Evolutionary conservation across 2,113 vertebrate species (phyloP), one percentile per base, ranked within the genome.

Genomic region (Trematomus loennbergii): DNA sequence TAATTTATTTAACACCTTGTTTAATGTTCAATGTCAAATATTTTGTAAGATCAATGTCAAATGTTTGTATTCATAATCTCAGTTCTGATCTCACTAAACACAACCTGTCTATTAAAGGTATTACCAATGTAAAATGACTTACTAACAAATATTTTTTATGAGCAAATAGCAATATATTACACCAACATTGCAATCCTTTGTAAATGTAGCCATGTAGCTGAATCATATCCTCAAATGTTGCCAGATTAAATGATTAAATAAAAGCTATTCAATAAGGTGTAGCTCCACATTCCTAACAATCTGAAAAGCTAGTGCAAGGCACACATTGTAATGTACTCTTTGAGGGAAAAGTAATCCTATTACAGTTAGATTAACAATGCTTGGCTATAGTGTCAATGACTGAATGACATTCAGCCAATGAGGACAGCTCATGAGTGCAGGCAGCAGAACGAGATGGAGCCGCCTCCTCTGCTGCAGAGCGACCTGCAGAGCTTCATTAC

Each of bases 401-500:
- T 36, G 8, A 33, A 66, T n/a, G 25, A 36, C 9, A 15, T 49
- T 36, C 1, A 0, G 43, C 43, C n/a, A 59, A 29, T 36, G 15
- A 48, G 48, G 22, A 25, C 22, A n/a, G 57, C 33, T 17, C 25
- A 72, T 71, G 15, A 8, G 4, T 16, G 16, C 5, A 33, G 36
- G 53, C 59, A 76, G 36, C 20, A 6, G 54, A 22, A 61, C 17
- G n/a, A 62, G 49, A 55, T 46, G 22, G 13, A 50, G 69, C 62
- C 22, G 53, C 54, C 29, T 46, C 16, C n/a, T 66, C 53, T 60
- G 49, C 78, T 73, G 69, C 52, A 58, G 52, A 64, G 65, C 16
- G 12, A 60, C 40, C 67, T 48, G 80, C 67, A 65, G 74, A 57
- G 55, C 0, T 68, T 78, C 49, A 72, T 77, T 82, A 72, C 7